Evolutionary conservation across 2,888 invertebrate species (phyloP).

Genomic region (Osedax fenrisi): DNA sequence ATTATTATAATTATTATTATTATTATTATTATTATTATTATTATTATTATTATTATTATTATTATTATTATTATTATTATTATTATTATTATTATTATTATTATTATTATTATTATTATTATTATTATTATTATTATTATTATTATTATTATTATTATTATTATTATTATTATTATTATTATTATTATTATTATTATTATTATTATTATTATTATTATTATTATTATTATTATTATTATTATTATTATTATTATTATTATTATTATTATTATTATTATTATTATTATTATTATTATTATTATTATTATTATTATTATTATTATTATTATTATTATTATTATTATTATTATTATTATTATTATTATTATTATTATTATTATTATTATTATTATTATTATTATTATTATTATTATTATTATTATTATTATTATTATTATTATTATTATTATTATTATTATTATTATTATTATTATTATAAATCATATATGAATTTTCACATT

Average conservation of each 20-base stretch:
- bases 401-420: too few relatives aligned
- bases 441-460: too few relatives aligned
- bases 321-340: not conserved
- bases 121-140: not conserved
- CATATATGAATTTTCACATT: too few relatives aligned
- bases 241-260: not conserved
- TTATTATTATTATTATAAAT: too few relatives aligned
- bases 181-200: not conserved
- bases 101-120: constrained; percentile 8
- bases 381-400: too few relatives aligned
- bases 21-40: constrained; percentile 13
- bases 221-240: not conserved
- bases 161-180: too few relatives aligned
- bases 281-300: not conserved
- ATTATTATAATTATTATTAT: constrained; percentile 5
- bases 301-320: constrained; percentile 2
- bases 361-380: too few relatives aligned
- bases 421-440: too few relatives aligned
- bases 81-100: constrained; percentile 12
- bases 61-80: constrained; percentile 14
- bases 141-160: not conserved
- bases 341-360: too few relatives aligned
- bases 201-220: constrained; percentile 9
- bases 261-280: constrained; percentile 5
- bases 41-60: constrained; percentile 10